Percentiles rank a stretch among this genome's conserved stretches.
Conservation (phyloP, 2,888 invertebrate species). For the Caenorhabditis sulstoni region DNA sequence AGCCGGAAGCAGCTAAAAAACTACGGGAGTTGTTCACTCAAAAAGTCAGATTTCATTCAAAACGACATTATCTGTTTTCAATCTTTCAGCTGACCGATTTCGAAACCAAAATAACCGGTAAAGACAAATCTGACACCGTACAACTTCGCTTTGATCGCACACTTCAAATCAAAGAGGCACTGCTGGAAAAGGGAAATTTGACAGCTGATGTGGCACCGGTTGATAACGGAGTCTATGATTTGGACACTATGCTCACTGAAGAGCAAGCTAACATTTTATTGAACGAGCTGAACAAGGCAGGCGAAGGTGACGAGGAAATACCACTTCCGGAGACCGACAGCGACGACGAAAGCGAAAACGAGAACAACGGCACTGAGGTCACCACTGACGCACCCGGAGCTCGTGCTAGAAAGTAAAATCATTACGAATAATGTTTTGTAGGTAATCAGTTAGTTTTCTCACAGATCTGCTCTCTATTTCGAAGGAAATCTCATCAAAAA, state of each 20-base stretch:
- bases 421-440: not conserved
- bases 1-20: conserved; percentile 58
- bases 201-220: conserved; percentile 69
- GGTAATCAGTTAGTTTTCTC: too few relatives aligned
- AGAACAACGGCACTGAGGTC: conserved; percentile 15
- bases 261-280: conserved; percentile 77
- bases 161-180: conserved; percentile 77
- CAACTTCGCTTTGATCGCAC: conserved; percentile 76
- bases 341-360: conserved; percentile 36
- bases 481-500: conserved; percentile 70
- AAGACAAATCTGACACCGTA: conserved; percentile 64
- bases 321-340: conserved; percentile 50
- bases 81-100: conserved; percentile 52
- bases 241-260: conserved; percentile 77
- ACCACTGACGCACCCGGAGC: not conserved
- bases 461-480: conserved; percentile 69
- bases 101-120: conserved; percentile 47
- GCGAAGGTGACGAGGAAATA: conserved; percentile 63
- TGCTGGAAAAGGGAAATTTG: conserved; percentile 77
- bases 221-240: conserved; percentile 78
- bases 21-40: conserved; percentile 52
- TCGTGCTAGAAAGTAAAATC: conserved; percentile 32
- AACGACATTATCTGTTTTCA: not conserved
- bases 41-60: conserved; percentile 31
- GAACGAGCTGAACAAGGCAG: conserved; percentile 73